These are phyloP conservation scores for Galago senegalensis DNA, from an alignment of 2,797 vertebrate genomes.

Conservation along the genomic window DNA sequence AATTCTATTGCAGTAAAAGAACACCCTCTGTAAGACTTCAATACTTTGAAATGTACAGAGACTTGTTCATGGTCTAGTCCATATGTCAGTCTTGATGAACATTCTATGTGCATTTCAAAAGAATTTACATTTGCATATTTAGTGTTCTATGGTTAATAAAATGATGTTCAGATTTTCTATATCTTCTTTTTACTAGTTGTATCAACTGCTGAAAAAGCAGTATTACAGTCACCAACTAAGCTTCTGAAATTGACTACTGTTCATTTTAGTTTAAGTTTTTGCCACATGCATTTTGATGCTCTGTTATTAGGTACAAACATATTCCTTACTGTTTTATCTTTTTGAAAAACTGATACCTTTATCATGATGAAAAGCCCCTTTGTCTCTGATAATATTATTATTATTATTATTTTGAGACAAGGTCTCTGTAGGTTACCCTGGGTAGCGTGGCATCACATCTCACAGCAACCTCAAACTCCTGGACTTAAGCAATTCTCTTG, in stretches of 20 bases:
- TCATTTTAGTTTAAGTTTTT: constrained; percentile 6
- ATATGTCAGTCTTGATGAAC: background rate
- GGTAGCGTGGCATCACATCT: no score
- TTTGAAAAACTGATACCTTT: background rate
- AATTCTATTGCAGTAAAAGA: background rate
- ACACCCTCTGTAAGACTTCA: background rate
- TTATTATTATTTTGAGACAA: no score
- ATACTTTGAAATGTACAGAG: background rate
- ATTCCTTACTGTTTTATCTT: background rate
- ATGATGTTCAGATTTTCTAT: background rate
- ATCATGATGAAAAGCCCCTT: background rate
- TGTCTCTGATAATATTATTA: background rate
- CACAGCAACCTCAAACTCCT: no score
- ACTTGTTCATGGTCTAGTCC: background rate
- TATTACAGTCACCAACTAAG: background rate
- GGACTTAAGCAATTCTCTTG: no score
- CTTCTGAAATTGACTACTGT: background rate
- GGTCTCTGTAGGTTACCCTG: no score
- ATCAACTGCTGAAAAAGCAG: background rate
- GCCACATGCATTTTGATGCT: background rate
- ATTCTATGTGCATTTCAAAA: background rate
- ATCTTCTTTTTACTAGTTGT: background rate
- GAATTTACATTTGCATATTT: background rate
- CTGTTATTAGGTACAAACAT: background rate
- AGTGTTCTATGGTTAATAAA: background rate